phyloP scores from a whole-genome alignment of 2,888 invertebrate genomes.

The Philereme transversata region DNA sequence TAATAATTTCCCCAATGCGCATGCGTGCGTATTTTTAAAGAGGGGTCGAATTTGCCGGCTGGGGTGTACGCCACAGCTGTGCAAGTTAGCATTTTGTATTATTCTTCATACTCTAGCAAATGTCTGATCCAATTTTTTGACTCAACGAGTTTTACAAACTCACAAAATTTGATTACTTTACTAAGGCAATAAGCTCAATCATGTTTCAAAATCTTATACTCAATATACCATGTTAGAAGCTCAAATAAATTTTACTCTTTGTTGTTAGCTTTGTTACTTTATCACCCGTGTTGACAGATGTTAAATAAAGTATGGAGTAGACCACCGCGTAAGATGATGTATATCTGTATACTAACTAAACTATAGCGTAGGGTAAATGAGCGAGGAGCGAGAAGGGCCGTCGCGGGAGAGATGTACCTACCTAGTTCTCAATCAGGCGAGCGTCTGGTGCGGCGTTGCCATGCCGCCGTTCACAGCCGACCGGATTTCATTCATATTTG shows the following conservation, averaged over 20 bases:
- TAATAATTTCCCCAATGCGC: conserved; percentile 71
- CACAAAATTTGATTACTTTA: neutral
- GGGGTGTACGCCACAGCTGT: conserved; percentile 77
- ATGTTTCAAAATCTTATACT: neutral
- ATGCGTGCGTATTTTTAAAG: conserved; percentile 73
- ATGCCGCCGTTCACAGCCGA: conserved; percentile 73
- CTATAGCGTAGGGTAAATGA: conserved; percentile 41
- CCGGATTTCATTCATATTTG: conserved; percentile 84
- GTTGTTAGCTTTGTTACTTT: conserved; percentile 4
- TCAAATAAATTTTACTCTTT: neutral
- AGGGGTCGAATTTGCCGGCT: conserved; percentile 68
- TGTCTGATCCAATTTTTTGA: neutral
- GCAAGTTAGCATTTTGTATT: conserved; percentile 41
- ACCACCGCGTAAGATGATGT: conserved; percentile 50
- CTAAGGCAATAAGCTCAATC: neutral
- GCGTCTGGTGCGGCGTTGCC: conserved; percentile 82
- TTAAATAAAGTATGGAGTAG: conserved; percentile 33
- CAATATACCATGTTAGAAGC: neutral
- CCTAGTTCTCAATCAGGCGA: conserved; percentile 77
- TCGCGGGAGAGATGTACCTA: conserved; percentile 72
- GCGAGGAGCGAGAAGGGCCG: conserved; percentile 56
- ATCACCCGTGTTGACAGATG: conserved; percentile 38
- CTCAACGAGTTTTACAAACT: neutral
- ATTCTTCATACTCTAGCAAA: conserved; percentile 24
- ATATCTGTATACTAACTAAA: conserved; percentile 35